Evolutionary conservation across 2,113 vertebrate genomes (phyloP), one percentile per base, ranked within the genome.

Genomic region (Martes martes): DNA sequence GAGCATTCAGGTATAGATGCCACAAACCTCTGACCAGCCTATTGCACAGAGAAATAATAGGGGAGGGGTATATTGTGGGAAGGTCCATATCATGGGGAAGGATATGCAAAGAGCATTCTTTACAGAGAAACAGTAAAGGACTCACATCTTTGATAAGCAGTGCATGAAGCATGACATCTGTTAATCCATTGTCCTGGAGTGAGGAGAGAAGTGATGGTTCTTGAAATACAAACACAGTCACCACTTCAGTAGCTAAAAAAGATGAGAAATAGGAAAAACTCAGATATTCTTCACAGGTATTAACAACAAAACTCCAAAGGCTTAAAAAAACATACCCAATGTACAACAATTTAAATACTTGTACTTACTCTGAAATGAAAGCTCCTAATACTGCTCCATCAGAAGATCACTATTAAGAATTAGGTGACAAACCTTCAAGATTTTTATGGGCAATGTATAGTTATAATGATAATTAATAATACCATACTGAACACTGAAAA

Each of bases 211-310:
- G 98, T 61, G 99, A 99, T 93, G 99, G 99, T 99, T 99, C 99
- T 99, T 99, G 99, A 99, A 99, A 99, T 98, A 99, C 99, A 98
- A 99, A 99, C 97, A 99, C 99, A 13, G 99, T 99, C 98, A 99
- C 99, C 98, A 99, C 99, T 98, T 99, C 99, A 90, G 99, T 99
- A 39, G 99, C 99, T 99, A 98, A 71, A 73, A 91, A 80, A 92
- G n/a, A 65, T 7, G 7, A 93, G 67, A 80, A 96, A 24, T 39
- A 88, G 31, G 47, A 86, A 36, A 94, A 96, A 95, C 23, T 74
- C 39, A 94, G 26, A 73, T 33, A 96, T 47, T 89, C 36, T 63
- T 84, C 24, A 83, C 4, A 95, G 23, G 42, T n/a, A 93, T 67
- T 89, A 74, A 93, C 78, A 88, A 31, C 10, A 91, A 92, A 73